Conservation (phyloP, 2,888 invertebrate species). For the Sipunculus nudus region DNA sequence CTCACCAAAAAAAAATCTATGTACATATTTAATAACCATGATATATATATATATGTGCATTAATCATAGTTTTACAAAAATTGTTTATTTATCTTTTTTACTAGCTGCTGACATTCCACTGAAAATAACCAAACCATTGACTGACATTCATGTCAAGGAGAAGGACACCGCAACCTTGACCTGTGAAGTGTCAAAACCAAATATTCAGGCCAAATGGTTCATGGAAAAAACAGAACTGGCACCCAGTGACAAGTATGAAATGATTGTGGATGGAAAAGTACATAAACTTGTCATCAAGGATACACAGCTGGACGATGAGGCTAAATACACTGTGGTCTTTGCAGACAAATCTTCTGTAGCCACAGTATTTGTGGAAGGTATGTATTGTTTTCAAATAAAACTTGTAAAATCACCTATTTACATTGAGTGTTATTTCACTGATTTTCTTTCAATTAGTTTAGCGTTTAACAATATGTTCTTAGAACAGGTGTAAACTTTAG, state of each 20-base stretch:
- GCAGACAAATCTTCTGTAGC: slow-evolving; percentile 25
- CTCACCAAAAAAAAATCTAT: too few relatives aligned
- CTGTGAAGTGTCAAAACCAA: slow-evolving; percentile 83
- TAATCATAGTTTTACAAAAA: too few relatives aligned
- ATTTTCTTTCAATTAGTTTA: too few relatives aligned
- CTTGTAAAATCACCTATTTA: too few relatives aligned
- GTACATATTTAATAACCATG: too few relatives aligned
- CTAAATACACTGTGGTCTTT: slow-evolving; percentile 39
- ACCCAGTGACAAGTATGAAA: slow-evolving; percentile 15
- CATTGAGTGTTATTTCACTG: too few relatives aligned
- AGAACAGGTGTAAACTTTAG: too few relatives aligned
- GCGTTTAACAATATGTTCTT: too few relatives aligned
- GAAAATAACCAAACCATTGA: slow-evolving; percentile 55
- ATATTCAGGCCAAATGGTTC: slow-evolving; percentile 82
- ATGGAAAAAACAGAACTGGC: too few relatives aligned
- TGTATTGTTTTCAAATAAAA: background rate
- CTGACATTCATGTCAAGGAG: slow-evolving; percentile 55
- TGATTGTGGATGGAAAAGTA: slow-evolving; percentile 34
- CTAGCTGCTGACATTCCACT: too few relatives aligned
- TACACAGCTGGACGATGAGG: slow-evolving; percentile 62
- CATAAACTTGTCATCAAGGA: slow-evolving; percentile 54
- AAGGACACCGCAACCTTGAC: slow-evolving; percentile 69
- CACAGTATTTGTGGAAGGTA: slow-evolving; percentile 26
- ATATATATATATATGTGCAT: too few relatives aligned
- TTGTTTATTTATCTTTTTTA: too few relatives aligned